Percentiles rank a stretch among this genome's conserved stretches.
Conservation (phyloP, 2,888 invertebrate species). For the Diogma glabrata region DNA sequence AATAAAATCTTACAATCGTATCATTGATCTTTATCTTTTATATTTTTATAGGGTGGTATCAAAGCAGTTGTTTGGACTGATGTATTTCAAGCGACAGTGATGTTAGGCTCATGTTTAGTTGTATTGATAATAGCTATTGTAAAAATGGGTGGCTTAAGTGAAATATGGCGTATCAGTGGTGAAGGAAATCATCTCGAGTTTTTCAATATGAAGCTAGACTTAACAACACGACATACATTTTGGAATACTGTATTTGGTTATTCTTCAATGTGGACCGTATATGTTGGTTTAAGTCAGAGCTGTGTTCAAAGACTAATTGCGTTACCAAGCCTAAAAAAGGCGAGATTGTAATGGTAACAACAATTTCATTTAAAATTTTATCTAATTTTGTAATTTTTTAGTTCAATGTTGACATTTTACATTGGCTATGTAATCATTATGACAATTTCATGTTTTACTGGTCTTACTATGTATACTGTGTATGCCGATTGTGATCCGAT, state of each 20-base stretch:
- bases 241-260: conserved; percentile 47
- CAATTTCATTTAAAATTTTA: neutral
- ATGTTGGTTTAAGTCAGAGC: conserved; percentile 37
- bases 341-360: conserved; percentile 23
- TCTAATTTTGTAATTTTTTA: neutral
- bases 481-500: conserved; percentile 39
- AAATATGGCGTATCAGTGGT: conserved; percentile 30
- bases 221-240: conserved; percentile 27
- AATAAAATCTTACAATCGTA: too few species aligned
- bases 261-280: conserved; percentile 46
- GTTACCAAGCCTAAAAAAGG: conserved; percentile 41
- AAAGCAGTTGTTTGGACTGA: conserved; percentile 40
- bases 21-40: neutral
- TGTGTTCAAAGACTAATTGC: conserved; percentile 3
- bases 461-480: conserved; percentile 6
- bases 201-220: conserved; percentile 45
- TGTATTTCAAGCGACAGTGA: conserved; percentile 21
- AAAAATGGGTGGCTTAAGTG: conserved; percentile 33
- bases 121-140: conserved; percentile 33
- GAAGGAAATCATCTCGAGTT: conserved; percentile 33
- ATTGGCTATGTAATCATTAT: too few species aligned
- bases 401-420: neutral
- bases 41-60: conserved; percentile 30
- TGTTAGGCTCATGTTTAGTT: conserved; percentile 33
- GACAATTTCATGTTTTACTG: too few species aligned